phyloP scores from a whole-genome alignment of 2,888 invertebrate genomes.

The Chironomus riparius region DNA sequence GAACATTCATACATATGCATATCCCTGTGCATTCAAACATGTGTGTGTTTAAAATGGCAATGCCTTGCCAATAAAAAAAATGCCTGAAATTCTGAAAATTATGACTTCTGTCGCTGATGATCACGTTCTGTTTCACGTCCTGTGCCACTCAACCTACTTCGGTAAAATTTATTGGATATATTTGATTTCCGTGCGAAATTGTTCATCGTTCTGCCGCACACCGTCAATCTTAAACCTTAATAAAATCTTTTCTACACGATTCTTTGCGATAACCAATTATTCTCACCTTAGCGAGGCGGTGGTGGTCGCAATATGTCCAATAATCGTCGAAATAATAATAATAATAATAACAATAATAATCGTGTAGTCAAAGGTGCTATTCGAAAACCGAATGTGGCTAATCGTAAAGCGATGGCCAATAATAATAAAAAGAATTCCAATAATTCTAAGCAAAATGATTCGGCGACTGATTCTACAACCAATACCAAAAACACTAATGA shows the following conservation, averaged over 20 bases:
- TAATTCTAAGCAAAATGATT: conserved; percentile 43
- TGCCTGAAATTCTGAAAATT: neutral
- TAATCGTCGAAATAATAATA: conserved; percentile 29
- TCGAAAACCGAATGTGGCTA: conserved; percentile 45
- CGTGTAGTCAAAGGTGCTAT: conserved; percentile 36
- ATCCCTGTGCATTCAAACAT: conserved; percentile 19
- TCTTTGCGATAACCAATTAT: neutral
- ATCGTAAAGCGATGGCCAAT: conserved; percentile 44
- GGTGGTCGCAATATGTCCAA: conserved; percentile 35
- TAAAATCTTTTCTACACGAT: neutral
- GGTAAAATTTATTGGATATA: too few relatives aligned
- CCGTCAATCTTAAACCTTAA: neutral
- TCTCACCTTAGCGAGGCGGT: conserved; percentile 34
- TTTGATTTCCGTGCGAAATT: too few relatives aligned
- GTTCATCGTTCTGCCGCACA: neutral
- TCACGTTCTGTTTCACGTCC: neutral
- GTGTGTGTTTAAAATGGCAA: neutral
- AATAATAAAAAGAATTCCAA: conserved; percentile 37
- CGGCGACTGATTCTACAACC: conserved; percentile 42
- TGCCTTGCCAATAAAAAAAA: neutral
- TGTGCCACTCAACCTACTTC: neutral
- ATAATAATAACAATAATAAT: conserved; percentile 27
- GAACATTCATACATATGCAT: neutral
- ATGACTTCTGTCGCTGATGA: neutral
- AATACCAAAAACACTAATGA: conserved; percentile 28